Conservation (phyloP, 2,888 invertebrate species). For the Resseliella maxima region DNA sequence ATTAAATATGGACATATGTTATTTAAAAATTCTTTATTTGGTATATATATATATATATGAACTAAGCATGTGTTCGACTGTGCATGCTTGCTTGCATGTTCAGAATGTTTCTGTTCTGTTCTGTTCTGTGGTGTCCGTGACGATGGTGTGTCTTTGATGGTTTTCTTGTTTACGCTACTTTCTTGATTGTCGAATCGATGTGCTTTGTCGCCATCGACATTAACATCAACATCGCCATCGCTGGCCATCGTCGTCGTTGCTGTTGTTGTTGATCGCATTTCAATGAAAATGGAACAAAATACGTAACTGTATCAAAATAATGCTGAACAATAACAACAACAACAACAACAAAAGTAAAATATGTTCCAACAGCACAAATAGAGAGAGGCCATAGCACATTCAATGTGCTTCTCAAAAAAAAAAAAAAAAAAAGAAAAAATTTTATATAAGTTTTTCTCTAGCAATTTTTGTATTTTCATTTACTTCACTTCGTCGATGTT, state of each 20-base stretch:
- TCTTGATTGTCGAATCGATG: background rate
- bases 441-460: slow-evolving; percentile 38
- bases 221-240: background rate
- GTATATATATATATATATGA: no score
- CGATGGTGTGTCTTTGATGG: slow-evolving; percentile 45
- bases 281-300: slow-evolving; percentile 53
- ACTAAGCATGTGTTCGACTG: slow-evolving; percentile 4
- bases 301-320: slow-evolving; percentile 51
- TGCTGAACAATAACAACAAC: no score
- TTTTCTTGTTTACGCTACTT: slow-evolving; percentile 22
- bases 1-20: slow-evolving; percentile 53
- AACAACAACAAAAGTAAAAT: no score
- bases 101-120: slow-evolving; percentile 38
- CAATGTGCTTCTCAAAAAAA: slow-evolving; percentile 47
- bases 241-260: background rate
- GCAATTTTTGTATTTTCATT: background rate
- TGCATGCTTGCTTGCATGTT: slow-evolving; percentile 54
- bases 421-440: slow-evolving; percentile 30
- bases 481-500: slow-evolving; percentile 8
- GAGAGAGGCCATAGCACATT: slow-evolving; percentile 48
- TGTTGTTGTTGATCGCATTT: slow-evolving; percentile 39
- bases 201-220: background rate
- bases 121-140: slow-evolving; percentile 44
- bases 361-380: slow-evolving; percentile 27
- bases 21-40: slow-evolving; percentile 52